Conservation (phyloP, 2,888 invertebrate species). For the Catocala sponsa region DNA sequence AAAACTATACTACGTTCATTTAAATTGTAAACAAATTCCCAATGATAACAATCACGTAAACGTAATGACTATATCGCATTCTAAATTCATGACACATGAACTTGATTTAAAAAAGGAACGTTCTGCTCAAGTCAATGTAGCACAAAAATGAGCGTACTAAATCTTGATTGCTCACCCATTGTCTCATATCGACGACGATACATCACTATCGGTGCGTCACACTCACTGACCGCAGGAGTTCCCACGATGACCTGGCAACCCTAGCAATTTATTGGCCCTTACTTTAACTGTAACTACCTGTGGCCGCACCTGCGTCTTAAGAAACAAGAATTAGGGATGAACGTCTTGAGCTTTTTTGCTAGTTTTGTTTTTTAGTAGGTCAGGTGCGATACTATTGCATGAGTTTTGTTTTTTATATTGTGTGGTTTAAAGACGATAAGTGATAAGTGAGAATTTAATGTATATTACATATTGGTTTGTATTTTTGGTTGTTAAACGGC, state of each 20-base stretch:
- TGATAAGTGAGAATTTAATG: too few relatives aligned
- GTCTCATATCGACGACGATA: conserved; percentile 45
- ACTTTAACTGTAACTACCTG: conserved; percentile 78
- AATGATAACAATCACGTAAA: too few relatives aligned
- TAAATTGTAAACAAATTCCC: too few relatives aligned
- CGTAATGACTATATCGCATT: too few relatives aligned
- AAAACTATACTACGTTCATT: too few relatives aligned
- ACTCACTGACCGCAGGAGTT: conserved; percentile 71
- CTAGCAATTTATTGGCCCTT: conserved; percentile 81
- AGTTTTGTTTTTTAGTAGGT: conserved; percentile 30
- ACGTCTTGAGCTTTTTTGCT: conserved; percentile 13
- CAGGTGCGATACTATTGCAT: conserved; percentile 10
- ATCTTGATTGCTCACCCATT: conserved; percentile 29
- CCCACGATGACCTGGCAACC: conserved; percentile 85
- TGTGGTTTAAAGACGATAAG: background rate
- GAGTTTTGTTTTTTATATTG: background rate
- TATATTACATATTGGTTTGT: too few relatives aligned
- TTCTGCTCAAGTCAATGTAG: background rate
- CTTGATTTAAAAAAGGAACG: conserved; percentile 1
- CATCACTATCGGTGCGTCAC: conserved; percentile 68
- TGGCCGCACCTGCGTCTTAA: conserved; percentile 83
- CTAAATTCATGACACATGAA: too few relatives aligned
- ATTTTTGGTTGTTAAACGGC: too few relatives aligned
- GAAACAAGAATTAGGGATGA: conserved; percentile 69
- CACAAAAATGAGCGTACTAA: conserved; percentile 6